Base-by-base conservation (phyloP, 2,113 vertebrate species). In the Suncus etruscus region DNA sequence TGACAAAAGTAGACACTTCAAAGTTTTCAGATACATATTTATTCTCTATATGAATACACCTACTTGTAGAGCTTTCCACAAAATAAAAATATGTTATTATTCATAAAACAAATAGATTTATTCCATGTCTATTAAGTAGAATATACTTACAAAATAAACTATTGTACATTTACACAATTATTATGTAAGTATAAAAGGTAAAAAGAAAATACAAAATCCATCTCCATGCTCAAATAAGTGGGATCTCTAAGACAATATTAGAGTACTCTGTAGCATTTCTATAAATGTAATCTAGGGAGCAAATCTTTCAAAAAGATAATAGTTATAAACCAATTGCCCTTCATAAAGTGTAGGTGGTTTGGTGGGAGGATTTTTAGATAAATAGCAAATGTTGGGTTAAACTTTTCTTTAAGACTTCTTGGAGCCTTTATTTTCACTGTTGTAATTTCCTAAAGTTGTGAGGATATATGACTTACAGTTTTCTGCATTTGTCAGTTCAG, bases 331-430 rank as follows among this genome's bases (percentile, higher is more conserved):
- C 87, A 16, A 69, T 22, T 5, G 48, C 18, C 47, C 66, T 6
- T 20, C 16, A 27, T 75, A 29, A 48, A 75, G 9, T 48, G 73
- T 9, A 24, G 24, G 16, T 8, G n/a, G 11, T 39, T 11, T 25
- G 22, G 11, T 74, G 18, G 70, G 32, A 45, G 14, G 51, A 45
- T 68, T 48, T 54, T 48, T 77, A 5, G 61, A 45, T 73, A 89
- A 80, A 65, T 70, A 89, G 32, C n/a, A 89, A 75, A 73, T 85
- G 11, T 25, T 89, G 31, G 65, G n/a, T 81, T 70, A 69, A 39
- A 83, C 79, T 5, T 81, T 39, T 58, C 68, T 58, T 77, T 18
- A 63, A 25, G n/a, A n/a, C n/a, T 86, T 92, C 48, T 79, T 6
- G 75, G 50, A 39, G 32, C 48, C 4, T 90, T 54, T 85, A 48